phyloP scores from a whole-genome alignment of 2,113 vertebrate species.

The Stigmatopora nigra region DNA sequence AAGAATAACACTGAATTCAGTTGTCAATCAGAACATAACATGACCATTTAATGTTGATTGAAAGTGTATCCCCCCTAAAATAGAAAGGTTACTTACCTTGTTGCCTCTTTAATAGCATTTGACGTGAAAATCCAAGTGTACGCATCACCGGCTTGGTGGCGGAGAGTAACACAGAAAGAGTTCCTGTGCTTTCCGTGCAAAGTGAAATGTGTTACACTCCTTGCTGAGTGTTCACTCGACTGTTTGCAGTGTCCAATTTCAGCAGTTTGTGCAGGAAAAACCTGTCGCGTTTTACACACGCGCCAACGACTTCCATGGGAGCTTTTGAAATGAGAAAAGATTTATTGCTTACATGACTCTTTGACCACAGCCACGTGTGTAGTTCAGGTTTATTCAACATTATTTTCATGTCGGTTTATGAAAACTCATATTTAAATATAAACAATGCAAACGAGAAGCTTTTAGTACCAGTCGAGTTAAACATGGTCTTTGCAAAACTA shows the following conservation, averaged over 20 bases:
- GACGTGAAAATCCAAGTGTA: conserved; percentile 10
- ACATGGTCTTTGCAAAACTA: conserved; percentile 26
- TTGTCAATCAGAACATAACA: neutral
- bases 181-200: conserved; percentile 26
- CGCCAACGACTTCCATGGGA: conserved; percentile 11
- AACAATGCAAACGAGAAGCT: conserved; percentile 35
- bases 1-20: too few species aligned
- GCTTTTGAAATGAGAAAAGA: conserved; percentile 31
- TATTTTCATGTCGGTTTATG: conserved; percentile 38
- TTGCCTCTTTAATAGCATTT: conserved; percentile 10
- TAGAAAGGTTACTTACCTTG: conserved; percentile 33
- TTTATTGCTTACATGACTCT: conserved; percentile 59
- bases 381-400: conserved; percentile 52
- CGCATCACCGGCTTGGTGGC: conserved; percentile 20
- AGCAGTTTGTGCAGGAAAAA: neutral
- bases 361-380: conserved; percentile 34
- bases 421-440: conserved; percentile 51
- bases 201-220: conserved; percentile 32
- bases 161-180: neutral
- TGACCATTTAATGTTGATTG: neutral
- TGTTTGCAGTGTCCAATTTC: conserved; percentile 12
- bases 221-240: conserved; percentile 7
- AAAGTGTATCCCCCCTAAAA: neutral
- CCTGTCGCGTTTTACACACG: neutral
- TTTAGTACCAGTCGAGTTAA: conserved; percentile 39